These are phyloP conservation scores for Aphodius granarius DNA, from an alignment of 2,888 invertebrate genomes.

Conservation along the genomic window DNA sequence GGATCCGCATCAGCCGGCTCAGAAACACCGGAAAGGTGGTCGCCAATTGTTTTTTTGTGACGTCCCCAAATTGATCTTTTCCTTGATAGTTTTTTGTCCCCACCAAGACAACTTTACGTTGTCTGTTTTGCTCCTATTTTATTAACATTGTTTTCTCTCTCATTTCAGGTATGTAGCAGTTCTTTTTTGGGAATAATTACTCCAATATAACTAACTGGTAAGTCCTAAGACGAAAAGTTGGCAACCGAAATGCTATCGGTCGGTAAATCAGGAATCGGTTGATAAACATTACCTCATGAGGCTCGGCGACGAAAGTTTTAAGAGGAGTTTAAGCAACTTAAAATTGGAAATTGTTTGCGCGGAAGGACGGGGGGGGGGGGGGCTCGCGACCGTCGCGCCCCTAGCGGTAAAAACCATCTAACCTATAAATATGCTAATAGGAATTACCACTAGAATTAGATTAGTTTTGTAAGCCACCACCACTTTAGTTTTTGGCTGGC, in stretches of 20 bases:
- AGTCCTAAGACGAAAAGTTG: too few species aligned
- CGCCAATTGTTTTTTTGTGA: neutral
- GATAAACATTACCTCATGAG: neutral
- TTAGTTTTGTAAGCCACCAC: conserved; percentile 5
- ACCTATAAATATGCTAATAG: conserved; percentile 11
- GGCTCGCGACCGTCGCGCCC: neutral
- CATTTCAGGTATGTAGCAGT: too few species aligned
- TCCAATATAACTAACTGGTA: too few species aligned
- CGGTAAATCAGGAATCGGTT: neutral
- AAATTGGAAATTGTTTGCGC: conserved; percentile 12
- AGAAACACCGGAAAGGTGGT: neutral
- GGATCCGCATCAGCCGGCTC: neutral
- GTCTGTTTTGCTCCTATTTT: too few species aligned
- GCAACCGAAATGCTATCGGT: too few species aligned
- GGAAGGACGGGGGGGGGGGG: neutral
- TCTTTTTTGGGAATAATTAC: too few species aligned
- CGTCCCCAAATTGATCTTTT: neutral
- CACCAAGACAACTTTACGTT: too few species aligned
- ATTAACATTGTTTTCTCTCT: too few species aligned
- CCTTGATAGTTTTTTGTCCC: neutral
- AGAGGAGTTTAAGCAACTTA: conserved; percentile 5
- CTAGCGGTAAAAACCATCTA: neutral
- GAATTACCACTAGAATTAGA: conserved; percentile 11
- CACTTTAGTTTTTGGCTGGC: conserved; percentile 4
- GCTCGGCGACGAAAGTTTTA: neutral